Evolutionary conservation across 1,140 invertebrate species (phyloP), one percentile per base, ranked within the genome.

Genomic region (Drosophila littoralis): DNA sequence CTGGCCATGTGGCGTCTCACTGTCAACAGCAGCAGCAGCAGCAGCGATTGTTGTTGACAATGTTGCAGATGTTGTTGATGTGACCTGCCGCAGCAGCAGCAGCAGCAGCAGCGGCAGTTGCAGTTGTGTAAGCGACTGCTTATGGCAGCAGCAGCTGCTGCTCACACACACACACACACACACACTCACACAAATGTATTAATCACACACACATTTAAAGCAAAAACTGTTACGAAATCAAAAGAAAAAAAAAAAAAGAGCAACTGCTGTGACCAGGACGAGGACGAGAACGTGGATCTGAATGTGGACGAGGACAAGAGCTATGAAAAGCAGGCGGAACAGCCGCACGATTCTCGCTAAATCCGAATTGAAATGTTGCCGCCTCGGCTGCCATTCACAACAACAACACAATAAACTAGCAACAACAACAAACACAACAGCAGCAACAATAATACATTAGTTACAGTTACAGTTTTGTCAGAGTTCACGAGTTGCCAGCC

Each of bases 311-410:
- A 76, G 54, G 54, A 74, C 75, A 45, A 71, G 22, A 28, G 42
- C 43, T 51, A 52, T 58, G 40, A 59, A 43, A 51, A 67, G 36
- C 54, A 38, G 33, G 36, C 71, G 70, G 57, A 45, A 69, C 38
- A 35, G 46, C 32, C 59, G 40, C 52, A 69, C 72, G 58, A 64
- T 42, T 74, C 22, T 28, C 65, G 71, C 66, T 43, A 74, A 74
- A 79, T 70, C 76, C 84, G 76, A 88, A 86, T 86, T 86, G 84
- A 86, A 86, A 88, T 80, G 84, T 86, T 88, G 76, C 57, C 55
- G 52, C 42, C 72, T 86, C 83, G 83, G 71, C 74, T 75, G 22
- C 0, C 22, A 28, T 28, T 28, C 22, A 45, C 57, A 60, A 12
- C 55, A 68, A 13, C 55, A 54, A 22, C 50, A 45, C 6, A 13